Base-by-base conservation (phyloP, 2,888 invertebrate species). In the Tiphia femorata region DNA sequence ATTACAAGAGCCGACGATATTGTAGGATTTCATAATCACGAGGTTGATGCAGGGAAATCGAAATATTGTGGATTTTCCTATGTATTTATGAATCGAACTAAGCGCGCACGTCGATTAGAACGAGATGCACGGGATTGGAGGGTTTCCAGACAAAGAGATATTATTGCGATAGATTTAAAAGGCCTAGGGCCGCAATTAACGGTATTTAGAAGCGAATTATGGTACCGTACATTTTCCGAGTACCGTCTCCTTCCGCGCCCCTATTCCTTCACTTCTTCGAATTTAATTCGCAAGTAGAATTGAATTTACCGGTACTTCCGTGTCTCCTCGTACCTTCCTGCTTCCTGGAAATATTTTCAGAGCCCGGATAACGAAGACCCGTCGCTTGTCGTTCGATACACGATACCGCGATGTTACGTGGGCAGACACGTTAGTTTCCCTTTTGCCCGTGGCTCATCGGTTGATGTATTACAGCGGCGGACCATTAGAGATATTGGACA, bases 131-230 rank as follows among this genome's bases (percentile, higher is more conserved):
- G 53, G n/a, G 21, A 30, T n/a, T n/a, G n/a, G 63, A 71, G 63
- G 64, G 63, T 67, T 70, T 69, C 67, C 62, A 58, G 67, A 62
- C 62, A 51, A 57, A 61, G 50, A 64, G 71, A 76, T 76, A 75
- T 58, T 65, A 71, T 70, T 65, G 63, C 56, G 62, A 69, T 77
- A 77, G 74, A 78, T 78, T 77, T 78, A 77, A 66, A 73, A 73
- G 76, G 73, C 78, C 73, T n/a, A 72, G 68, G 74, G 65, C 56
- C 66, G 72, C 75, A 76, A 78, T 77, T 78, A 77, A 75, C 73
- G 74, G 75, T 77, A 74, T 78, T 78, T 77, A 78, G 75, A 77
- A 69, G 67, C 70, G 73, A 78, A 75, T 76, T 77, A 78, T 77
- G 76, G 77, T 73, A 64, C 66, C 72, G 70, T 78, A 75, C 74